Evolutionary conservation across 2,113 vertebrate genomes (phyloP), one percentile per base, ranked within the genome.

Genomic region (Clarias macrocephalus): DNA sequence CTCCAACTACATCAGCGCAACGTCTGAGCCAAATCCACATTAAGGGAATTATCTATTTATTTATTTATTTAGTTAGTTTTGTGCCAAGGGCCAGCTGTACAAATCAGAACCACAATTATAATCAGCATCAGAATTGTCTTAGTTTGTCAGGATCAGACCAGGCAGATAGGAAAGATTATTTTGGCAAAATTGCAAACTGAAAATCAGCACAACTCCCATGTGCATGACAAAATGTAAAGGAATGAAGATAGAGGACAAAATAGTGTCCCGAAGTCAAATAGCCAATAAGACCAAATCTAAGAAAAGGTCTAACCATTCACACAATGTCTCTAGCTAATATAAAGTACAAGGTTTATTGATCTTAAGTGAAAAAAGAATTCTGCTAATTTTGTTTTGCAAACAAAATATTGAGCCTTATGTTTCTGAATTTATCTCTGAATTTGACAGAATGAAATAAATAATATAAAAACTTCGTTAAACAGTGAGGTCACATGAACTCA

Each of bases 61-160:
- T 28, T 66, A 33, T 18, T 15, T 68, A 68, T 25, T 63, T 63
- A 68, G 15, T 68, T 30, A 30, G 16, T 68, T 21, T 73, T 70
- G 33, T 15, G 21, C 42, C 9, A 52, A 57, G 23, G 52, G 15
- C 16, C 77, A 33, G 16, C 28, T 80, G 77, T 59, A 30, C 18
- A 80, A 80, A 59, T 80, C 77, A 80, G 9, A 59, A 59, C n/a
- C 56, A 59, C 56, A 79, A 56, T 79, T 79, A 57, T n/a, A 79
- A 79, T 80, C 56, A 80, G 54, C 54, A 30, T 79, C 54, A 11
- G n/a, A 80, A 33, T 33, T 28, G 5, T 80, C 54, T 80, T n/a
- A 0, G 11, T 57, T 57, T 79, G 25, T 79, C 76, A 56, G 52
- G 52, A 19, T n/a, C 73, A 52, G 54, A 76, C 12, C 48, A n/a